Conservation (phyloP, 2,888 invertebrate species). For the Lithophane ornitopus region DNA sequence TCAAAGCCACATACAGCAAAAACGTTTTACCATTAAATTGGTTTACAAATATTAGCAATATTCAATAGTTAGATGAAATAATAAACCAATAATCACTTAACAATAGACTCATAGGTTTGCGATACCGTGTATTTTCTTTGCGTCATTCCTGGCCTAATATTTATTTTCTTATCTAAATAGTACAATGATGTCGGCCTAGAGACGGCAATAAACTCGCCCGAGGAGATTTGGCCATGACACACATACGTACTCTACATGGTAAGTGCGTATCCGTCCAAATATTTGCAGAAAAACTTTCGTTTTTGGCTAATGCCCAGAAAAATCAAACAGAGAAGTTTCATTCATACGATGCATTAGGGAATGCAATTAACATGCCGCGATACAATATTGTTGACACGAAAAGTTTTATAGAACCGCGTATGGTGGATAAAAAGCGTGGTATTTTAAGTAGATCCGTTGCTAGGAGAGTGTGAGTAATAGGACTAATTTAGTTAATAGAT, state of each 20-base stretch:
- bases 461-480: conserved; percentile 38
- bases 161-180: conserved; percentile 76
- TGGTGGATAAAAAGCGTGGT: conserved; percentile 2
- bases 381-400: background rate
- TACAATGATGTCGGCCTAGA: conserved; percentile 76
- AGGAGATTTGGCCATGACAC: conserved; percentile 81
- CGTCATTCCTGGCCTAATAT: conserved; percentile 71
- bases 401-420: background rate
- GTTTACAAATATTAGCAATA: conserved; percentile 39
- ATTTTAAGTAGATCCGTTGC: conserved; percentile 40
- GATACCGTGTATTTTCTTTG: conserved; percentile 58
- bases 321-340: conserved; percentile 71
- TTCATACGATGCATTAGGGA: conserved; percentile 75
- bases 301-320: conserved; percentile 81
- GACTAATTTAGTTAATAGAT: conserved; percentile 15
- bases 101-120: conserved; percentile 44
- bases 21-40: conserved; percentile 50
- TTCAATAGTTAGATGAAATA: conserved; percentile 40
- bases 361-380: conserved; percentile 57
- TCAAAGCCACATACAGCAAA: conserved; percentile 46
- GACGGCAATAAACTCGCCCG: conserved; percentile 78
- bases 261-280: conserved; percentile 72
- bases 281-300: conserved; percentile 80
- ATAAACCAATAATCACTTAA: conserved; percentile 50
- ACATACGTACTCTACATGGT: conserved; percentile 74